Percentiles rank a stretch among this genome's conserved stretches.
These are phyloP conservation scores for Pomacea canaliculata DNA, from an alignment of 2,888 invertebrate species.

Conservation along the genomic window DNA sequence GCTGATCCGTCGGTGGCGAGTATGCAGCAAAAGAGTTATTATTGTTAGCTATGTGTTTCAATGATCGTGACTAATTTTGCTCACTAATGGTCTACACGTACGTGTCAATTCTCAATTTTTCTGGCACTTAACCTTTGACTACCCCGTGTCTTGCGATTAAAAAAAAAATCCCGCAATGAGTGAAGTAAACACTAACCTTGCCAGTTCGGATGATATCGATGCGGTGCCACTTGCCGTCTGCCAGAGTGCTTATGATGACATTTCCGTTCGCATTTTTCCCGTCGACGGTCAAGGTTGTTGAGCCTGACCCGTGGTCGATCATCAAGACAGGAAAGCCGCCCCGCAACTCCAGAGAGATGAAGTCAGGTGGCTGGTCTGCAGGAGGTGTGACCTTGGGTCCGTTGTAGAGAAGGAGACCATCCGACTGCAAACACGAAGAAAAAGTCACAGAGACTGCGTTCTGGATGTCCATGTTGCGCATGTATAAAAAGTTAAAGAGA, in stretches of 20 bases:
- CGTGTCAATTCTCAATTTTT: too few species aligned
- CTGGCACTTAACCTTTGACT: too few species aligned
- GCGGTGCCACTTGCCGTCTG: slow-evolving; percentile 92
- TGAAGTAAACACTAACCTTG: slow-evolving; percentile 47
- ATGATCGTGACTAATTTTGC: too few species aligned
- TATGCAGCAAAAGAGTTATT: too few species aligned
- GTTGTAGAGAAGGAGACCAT: slow-evolving; percentile 21
- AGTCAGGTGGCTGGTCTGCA: slow-evolving; percentile 75
- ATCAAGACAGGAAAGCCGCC: slow-evolving; percentile 90
- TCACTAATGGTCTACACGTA: too few species aligned
- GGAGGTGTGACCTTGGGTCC: neutral
- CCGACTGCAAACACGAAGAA: neutral
- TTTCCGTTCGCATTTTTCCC: slow-evolving; percentile 47
- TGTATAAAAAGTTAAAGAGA: too few species aligned
- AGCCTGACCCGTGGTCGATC: slow-evolving; percentile 91
- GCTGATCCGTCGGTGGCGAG: too few species aligned
- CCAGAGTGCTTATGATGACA: slow-evolving; percentile 30
- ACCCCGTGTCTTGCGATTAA: too few species aligned
- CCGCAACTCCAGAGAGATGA: slow-evolving; percentile 92
- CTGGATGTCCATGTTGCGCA: too few species aligned
- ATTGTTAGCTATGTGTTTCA: too few species aligned
- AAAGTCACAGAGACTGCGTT: too few species aligned
- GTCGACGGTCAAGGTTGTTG: slow-evolving; percentile 84
- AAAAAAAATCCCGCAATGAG: too few species aligned
- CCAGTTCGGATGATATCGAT: slow-evolving; percentile 83